Evolutionary conservation across 2,888 invertebrate species (phyloP).

Genomic region (Morinoia aosen): DNA sequence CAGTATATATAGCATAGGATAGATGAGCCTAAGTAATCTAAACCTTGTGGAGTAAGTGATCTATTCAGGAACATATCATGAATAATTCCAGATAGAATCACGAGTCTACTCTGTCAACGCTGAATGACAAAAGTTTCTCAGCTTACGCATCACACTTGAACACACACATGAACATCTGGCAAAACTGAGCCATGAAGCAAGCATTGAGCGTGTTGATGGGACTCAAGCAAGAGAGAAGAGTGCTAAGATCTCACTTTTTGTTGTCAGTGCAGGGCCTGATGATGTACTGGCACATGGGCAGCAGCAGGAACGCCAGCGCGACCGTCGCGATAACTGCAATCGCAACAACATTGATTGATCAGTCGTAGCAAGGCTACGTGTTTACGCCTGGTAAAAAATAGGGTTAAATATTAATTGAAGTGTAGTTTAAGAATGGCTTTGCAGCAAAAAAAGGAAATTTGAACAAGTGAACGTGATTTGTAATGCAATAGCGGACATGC

Average conservation of each 20-base stretch:
- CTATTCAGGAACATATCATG: neutral
- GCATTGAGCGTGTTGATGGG: too few relatives aligned
- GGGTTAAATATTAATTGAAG: neutral
- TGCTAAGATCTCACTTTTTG: constrained; percentile 75
- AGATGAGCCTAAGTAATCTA: too few relatives aligned
- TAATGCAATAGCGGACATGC: neutral
- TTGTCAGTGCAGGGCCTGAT: constrained; percentile 87
- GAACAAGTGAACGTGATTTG: neutral
- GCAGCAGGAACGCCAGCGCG: constrained; percentile 93
- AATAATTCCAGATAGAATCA: neutral
- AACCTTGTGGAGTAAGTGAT: neutral
- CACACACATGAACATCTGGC: too few relatives aligned
- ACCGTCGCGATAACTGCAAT: constrained; percentile 87
- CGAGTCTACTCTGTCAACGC: neutral
- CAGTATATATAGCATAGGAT: too few relatives aligned
- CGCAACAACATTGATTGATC: neutral
- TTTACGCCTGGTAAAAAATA: neutral
- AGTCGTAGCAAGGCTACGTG: neutral
- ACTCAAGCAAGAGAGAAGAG: neutral
- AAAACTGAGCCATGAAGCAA: too few relatives aligned
- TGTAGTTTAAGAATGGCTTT: neutral
- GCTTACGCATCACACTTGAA: too few relatives aligned
- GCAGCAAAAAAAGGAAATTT: neutral
- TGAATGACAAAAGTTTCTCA: too few relatives aligned
- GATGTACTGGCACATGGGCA: constrained; percentile 98